Base-by-base conservation (phyloP, 2,888 invertebrate genomes). In the Plebejus argus region DNA sequence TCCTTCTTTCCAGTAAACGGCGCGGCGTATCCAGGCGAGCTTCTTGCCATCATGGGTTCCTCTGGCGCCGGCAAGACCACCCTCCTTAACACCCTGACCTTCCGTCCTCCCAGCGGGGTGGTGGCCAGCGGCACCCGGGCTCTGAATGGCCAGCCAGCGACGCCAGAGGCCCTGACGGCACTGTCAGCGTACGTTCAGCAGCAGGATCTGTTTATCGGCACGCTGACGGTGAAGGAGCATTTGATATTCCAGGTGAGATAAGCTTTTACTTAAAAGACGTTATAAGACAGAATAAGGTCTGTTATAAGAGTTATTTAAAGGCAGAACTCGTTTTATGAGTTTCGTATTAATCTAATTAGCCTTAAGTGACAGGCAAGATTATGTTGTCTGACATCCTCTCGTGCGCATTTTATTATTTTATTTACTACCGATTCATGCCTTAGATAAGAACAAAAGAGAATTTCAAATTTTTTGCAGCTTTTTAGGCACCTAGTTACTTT, bases 51-150 rank as follows among this genome's bases (percentile, higher is more conserved):
- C 74, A 96, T 98, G 96, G 98, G 98, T 0, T 97, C 97, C 0
- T 97, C 97, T 45, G 99, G 99, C 0, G 98, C 99, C 0, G 99
- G 99, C 1, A 99, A 99, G 93, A 99, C 99, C 0, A 99, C 99
- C 0, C 95, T 99, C 3, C 93, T 99, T 78, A 99, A 99, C 89
- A 96, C 98, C 0, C 89, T 99, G 80, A 98, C 98, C 7, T 97
- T 97, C 88, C 95, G 98, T 35, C 96, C 97, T n/a, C 94, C 96
- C 0, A 93, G 95, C 45, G 96, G 96, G 3, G 95, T 97, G 2
- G 95, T 96, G 23, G 95, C 97, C 15, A 95, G 94, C 23, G 95
- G 95, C 0, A 92, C 94, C 10, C 86, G 96, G 12, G 92, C 95
- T 12, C 86, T 98, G 20, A 99, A 99, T 85, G 98, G 98, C 0